phyloP scores from a whole-genome alignment of 2,888 invertebrate species.

The Cyaniris semiargus region DNA sequence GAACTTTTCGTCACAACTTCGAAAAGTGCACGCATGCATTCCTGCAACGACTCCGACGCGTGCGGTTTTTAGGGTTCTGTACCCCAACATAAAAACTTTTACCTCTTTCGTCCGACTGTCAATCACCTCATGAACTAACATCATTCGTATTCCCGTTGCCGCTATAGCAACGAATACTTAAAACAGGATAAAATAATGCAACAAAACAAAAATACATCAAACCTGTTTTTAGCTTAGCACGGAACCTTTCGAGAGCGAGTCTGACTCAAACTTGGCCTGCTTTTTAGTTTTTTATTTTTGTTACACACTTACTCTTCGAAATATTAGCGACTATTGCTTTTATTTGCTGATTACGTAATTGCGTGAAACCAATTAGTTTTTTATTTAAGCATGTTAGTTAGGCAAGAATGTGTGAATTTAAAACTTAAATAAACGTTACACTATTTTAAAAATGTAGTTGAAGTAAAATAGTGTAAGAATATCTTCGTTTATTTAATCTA shows the following conservation, averaged over 20 bases:
- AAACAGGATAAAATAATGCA: background rate
- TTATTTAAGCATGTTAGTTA: background rate
- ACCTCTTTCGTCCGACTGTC: no score
- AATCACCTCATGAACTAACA: no score
- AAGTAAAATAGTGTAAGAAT: background rate
- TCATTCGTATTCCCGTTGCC: no score
- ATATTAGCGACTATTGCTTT: background rate
- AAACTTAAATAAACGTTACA: slow-evolving; percentile 2
- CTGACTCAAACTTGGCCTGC: background rate
- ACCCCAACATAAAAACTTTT: background rate
- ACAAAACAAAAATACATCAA: background rate
- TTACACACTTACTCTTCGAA: background rate
- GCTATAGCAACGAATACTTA: background rate
- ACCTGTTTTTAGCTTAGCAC: background rate
- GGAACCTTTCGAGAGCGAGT: background rate
- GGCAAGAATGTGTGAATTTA: background rate
- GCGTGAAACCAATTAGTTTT: background rate
- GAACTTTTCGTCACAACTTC: slow-evolving; percentile 49
- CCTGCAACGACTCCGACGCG: slow-evolving; percentile 49
- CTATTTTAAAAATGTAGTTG: background rate
- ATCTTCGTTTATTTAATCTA: background rate
- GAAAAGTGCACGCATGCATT: slow-evolving; percentile 46
- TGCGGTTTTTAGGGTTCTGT: slow-evolving; percentile 45
- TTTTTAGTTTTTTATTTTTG: slow-evolving; percentile 16
- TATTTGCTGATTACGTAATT: background rate